Evolutionary conservation across 1,140 invertebrate species (phyloP).

Genomic region (Grapholita molesta): DNA sequence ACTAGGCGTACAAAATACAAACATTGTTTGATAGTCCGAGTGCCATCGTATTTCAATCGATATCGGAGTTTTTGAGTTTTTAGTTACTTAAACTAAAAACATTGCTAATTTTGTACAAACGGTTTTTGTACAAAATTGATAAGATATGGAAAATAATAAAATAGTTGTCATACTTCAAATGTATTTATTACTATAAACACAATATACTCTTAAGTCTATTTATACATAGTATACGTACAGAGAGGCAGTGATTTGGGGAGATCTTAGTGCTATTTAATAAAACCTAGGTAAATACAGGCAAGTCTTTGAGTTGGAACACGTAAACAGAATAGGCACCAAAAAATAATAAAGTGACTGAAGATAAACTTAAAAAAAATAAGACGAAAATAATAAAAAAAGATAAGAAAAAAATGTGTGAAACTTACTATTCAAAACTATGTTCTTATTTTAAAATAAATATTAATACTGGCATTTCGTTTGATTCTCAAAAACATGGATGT

Average conservation of each 20-base stretch:
- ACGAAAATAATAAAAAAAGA: neutral
- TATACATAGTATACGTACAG: conserved; percentile 7
- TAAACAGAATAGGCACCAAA: neutral
- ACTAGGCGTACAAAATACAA: too few relatives aligned
- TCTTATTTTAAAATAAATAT: neutral
- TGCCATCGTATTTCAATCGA: too few relatives aligned
- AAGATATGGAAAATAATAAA: too few relatives aligned
- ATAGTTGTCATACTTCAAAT: too few relatives aligned
- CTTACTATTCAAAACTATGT: neutral
- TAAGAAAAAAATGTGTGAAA: neutral
- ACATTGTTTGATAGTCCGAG: too few relatives aligned
- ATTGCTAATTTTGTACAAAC: too few relatives aligned
- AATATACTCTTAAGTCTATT: conserved; percentile 6
- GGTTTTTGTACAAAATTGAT: too few relatives aligned
- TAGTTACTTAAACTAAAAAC: too few relatives aligned
- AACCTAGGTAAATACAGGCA: neutral
- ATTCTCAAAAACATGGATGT: neutral
- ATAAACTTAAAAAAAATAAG: neutral
- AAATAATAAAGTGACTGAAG: neutral
- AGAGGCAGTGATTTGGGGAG: neutral
- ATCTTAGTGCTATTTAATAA: neutral
- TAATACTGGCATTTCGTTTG: neutral
- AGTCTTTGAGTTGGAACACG: neutral
- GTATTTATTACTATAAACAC: neutral
- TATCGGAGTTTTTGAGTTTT: too few relatives aligned